Evolutionary conservation across 2,113 vertebrate species (phyloP), one percentile per base, ranked within the genome.

Genomic region (Bubalus kerabau): DNA sequence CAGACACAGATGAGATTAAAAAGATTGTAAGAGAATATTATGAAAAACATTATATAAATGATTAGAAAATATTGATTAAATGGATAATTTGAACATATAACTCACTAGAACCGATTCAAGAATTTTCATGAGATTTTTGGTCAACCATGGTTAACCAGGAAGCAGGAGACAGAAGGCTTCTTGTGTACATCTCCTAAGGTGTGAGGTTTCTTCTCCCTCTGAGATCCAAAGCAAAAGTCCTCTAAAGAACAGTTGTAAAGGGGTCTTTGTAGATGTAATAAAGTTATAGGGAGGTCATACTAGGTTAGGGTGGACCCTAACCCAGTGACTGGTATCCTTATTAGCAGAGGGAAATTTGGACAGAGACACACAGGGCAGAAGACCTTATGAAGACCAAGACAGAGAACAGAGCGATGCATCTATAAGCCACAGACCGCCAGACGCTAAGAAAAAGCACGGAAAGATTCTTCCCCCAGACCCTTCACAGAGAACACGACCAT

Each of bases 141-240:
- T 87, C 97, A 98, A 74, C 36, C 97, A 97, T 95, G 96, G 46
- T 92, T 92, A 87, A 26, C 60, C 62, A 56, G 92, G 97, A 74
- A 26, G 16, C 36, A n/a, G 93, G 64, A 98, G 92, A 91, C 67
- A 90, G 54, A 95, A 91, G 92, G 85, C 97, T 97, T 93, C 56
- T 98, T 78, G 54, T 50, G 46, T 92, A 94, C 90, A 93, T 54
- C 40, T 97, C 67, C 64, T 26, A 30, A 93, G 76, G 97, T 52
- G 74, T 21, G 1, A 32, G 52, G 24, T 78, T 67, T 82, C 93
- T 96, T 98, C 91, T 85, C 36, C 56, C 95, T 80, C 89, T 48
- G 60, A 94, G 52, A 87, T 97, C 94, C 87, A 95, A 90, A 95
- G 94, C 36, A 94, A 97, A 97, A 97, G 94, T 0, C 46, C 59